Evolutionary conservation across 2,113 vertebrate species (phyloP), one percentile per base, ranked within the genome.

Genomic region (Climacteris rufus): DNA sequence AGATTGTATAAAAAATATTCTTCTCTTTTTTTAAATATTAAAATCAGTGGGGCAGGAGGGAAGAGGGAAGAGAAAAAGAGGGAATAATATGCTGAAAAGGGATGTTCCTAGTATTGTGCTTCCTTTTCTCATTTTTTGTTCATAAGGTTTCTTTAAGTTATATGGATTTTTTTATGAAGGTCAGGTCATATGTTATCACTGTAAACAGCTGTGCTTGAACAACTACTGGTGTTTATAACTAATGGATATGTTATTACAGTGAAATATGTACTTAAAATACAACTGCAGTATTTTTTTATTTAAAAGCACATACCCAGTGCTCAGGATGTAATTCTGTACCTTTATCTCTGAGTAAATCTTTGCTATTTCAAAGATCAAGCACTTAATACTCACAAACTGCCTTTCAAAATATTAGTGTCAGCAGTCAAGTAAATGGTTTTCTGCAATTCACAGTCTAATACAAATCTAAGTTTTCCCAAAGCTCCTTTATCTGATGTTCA

Each of bases 381-480:
- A 45, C 45, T 80, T 96, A 95, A 93, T 93, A 57, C 40, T 76
- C 4, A 0, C n/a, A 56, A 85, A 88, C 68, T 75, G 81, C 69
- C 37, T 86, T 95, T 94, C 71, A 91, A 93, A 93, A 86, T 92
- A 93, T 64, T 96, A 87, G 28, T 24, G 50, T 81, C 37, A 24
- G 68, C 35, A 82, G 75, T 8, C 18, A 8, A 69, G 21, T 66
- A 87, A 82, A 69, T 25, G 30, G 15, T 64, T 75, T 76, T 64
- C 61, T 90, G 52, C 2, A 3, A 23, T 72, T 81, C 69, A 42
- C 19, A 70, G 70, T 75, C 52, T 57, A 78, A 42, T 23, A 64
- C 24, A 72, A 75, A 53, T 53, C 11, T 44, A 68, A 40, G 13
- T 86, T 93, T 90, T 79, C 20, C 44, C 31, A 86, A 77, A 87